Conservation (phyloP, 2,888 invertebrate genomes). For the Unio delphinus region DNA sequence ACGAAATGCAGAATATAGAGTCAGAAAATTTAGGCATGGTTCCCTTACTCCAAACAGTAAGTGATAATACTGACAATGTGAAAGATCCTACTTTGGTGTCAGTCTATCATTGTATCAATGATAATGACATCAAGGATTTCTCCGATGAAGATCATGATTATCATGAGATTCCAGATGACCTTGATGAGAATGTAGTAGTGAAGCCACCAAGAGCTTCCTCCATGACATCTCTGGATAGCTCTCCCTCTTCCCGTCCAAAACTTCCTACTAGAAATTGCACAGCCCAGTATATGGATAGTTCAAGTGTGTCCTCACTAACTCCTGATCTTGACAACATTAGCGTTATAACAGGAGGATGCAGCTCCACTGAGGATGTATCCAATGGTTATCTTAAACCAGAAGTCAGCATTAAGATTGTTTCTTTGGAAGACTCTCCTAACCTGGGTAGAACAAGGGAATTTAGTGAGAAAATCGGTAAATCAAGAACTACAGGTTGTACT, state of each 20-base stretch:
- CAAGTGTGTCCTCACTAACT: constrained; percentile 27
- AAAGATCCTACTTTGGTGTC: constrained; percentile 10
- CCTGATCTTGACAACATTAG: constrained; percentile 24
- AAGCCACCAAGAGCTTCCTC: not conserved
- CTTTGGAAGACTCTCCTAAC: constrained; percentile 9
- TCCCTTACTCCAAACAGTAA: not conserved
- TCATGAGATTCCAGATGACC: constrained; percentile 50
- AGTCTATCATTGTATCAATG: constrained; percentile 33
- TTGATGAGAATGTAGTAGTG: constrained; percentile 3
- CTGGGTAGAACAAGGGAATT: not conserved
- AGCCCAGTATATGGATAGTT: constrained; percentile 30
- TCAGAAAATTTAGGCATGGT: constrained; percentile 1
- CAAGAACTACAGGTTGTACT: no score
- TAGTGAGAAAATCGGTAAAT: no score
- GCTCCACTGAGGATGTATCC: constrained; percentile 29
- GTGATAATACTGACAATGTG: not conserved
- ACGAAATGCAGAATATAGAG: constrained; percentile 6
- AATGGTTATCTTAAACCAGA: constrained; percentile 20
- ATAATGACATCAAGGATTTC: constrained; percentile 16
- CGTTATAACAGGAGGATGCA: constrained; percentile 20
- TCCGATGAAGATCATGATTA: constrained; percentile 46
- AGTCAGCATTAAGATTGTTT: not conserved
- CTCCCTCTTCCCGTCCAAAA: constrained; percentile 38
- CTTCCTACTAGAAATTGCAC: constrained; percentile 46
- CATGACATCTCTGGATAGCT: constrained; percentile 8